These are phyloP conservation scores for Phyllostomus discolor DNA, from an alignment of 2,113 vertebrate species.

Conservation along the genomic window DNA sequence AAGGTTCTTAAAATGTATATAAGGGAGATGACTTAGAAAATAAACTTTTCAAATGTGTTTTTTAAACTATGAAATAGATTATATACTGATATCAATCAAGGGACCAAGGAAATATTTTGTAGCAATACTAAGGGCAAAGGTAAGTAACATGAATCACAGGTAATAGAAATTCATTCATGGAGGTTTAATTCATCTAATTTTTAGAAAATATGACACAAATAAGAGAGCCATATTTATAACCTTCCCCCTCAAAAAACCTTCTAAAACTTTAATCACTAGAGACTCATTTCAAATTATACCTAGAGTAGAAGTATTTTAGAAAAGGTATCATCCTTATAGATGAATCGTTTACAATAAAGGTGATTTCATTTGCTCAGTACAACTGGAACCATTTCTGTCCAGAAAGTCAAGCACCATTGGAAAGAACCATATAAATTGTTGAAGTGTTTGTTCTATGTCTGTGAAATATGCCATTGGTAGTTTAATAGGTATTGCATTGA, in stretches of 20 bases:
- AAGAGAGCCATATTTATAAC: conserved; percentile 58
- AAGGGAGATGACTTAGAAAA: conserved; percentile 22
- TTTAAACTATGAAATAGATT: neutral
- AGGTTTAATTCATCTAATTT: conserved; percentile 29
- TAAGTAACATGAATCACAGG: neutral
- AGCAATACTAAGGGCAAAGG: neutral
- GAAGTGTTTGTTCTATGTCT: no score
- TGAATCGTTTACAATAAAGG: conserved; percentile 52
- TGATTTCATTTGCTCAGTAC: conserved; percentile 65
- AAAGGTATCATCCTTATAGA: conserved; percentile 62
- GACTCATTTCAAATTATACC: conserved; percentile 61
- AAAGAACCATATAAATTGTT: no score
- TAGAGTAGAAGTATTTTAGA: conserved; percentile 47
- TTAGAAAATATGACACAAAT: conserved; percentile 36
- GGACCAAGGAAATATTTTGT: neutral
- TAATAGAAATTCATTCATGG: neutral
- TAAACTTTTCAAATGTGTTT: conserved; percentile 8
- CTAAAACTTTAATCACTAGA: conserved; percentile 69
- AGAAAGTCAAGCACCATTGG: conserved; percentile 44
- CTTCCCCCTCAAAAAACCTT: conserved; percentile 24
- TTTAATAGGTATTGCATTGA: no score
- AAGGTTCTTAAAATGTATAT: neutral
- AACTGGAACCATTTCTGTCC: conserved; percentile 37
- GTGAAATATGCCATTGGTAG: no score
- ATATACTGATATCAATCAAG: neutral